Base-by-base conservation (phyloP, 2,113 vertebrate species). In the Cheilinus undulatus region DNA sequence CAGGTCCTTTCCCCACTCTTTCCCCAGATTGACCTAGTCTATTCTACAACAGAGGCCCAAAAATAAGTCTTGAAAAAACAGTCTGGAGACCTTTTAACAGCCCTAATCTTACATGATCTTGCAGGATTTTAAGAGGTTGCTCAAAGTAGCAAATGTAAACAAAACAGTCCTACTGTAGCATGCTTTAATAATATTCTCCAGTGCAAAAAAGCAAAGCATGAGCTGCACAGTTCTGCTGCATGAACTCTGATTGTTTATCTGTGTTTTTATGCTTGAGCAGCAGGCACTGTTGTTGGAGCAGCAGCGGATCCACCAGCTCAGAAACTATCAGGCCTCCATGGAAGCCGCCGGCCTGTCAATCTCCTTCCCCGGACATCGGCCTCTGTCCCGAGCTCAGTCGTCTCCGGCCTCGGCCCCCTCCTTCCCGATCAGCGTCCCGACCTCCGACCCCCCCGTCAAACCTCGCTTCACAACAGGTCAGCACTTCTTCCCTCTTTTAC, bases 391-490 rank as follows among this genome's bases (percentile, higher is more conserved):
- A 36, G 96, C 98, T 0, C 97, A 98, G 90, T 99, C 98, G 2
- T 99, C 97, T 0, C 98, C 98, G 0, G 98, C 97, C 23, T 51
- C 23, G 0, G 95, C 97, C 28, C 95, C 89, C 49, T 89, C 95
- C 51, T 98, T 98, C 89, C 96, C 97, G 0, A 95, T 99, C 89
- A 95, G 96, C 0, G 94, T 96, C 73, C 96, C 96, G 0, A 17
- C 88, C 1, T 11, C 80, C 34, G 97, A 99, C 46, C 94, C 96
- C 0, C 94, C 96, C 5, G 49, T 88, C 85, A 98, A 98, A 83
- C 95, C 96, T 3, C 94, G 96, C 49, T 99, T 99, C 81, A 99
- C 97, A 36, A 99, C 98, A 94, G 98, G 98, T 98, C 1, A 2
- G 77, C 27, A 30, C 10, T 15, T 53, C 46, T 27, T 19, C 11